These are phyloP conservation scores for Pseudopleuronectes americanus DNA, from an alignment of 2,797 vertebrate species.

Conservation along the genomic window DNA sequence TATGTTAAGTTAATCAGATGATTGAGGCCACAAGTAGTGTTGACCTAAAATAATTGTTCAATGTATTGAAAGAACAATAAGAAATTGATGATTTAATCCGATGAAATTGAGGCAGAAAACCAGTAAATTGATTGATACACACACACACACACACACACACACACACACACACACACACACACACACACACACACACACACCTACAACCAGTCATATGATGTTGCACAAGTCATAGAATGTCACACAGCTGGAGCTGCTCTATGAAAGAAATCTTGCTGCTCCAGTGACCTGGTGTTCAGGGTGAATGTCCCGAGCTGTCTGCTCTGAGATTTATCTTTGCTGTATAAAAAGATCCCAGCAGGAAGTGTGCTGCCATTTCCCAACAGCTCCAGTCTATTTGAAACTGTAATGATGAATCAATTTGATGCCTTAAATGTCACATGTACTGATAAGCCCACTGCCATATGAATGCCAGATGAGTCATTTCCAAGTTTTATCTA, in stretches of 20 bases:
- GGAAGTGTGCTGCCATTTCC: neutral
- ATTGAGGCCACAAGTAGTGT: too few species aligned
- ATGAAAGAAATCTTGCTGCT: constrained; percentile 1
- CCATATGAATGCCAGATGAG: neutral
- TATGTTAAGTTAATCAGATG: too few species aligned
- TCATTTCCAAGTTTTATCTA: constrained; percentile 22
- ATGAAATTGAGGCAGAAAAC: constrained; percentile 8
- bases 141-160: too few species aligned
- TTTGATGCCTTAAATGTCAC: too few species aligned
- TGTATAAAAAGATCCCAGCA: too few species aligned
- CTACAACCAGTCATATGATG: constrained; percentile 1
- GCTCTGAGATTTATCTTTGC: too few species aligned
- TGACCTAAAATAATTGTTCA: neutral
- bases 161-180: too few species aligned
- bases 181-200: neutral
- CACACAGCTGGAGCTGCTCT: constrained; percentile 17
- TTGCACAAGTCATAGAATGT: neutral
- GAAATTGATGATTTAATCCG: constrained; percentile 5
- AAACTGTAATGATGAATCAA: too few species aligned
- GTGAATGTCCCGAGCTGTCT: neutral
- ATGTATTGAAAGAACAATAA: neutral
- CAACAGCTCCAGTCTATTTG: neutral
- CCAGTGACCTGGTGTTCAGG: neutral
- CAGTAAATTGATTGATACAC: neutral
- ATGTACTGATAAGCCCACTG: too few species aligned